These are phyloP conservation scores for Exephanes ischioxanthus DNA, from an alignment of 2,888 invertebrate species.

Conservation along the genomic window DNA sequence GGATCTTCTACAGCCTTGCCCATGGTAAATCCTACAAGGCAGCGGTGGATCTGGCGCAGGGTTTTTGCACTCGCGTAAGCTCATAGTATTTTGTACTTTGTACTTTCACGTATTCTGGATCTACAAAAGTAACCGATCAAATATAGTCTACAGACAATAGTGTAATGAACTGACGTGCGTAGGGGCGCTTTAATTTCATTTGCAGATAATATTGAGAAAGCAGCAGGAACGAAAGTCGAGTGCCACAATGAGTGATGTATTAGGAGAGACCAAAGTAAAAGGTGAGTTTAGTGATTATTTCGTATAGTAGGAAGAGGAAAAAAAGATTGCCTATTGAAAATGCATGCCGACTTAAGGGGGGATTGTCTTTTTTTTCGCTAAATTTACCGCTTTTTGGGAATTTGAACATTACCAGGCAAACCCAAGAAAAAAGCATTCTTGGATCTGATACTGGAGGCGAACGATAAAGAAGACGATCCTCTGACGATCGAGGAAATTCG, in stretches of 20 bases:
- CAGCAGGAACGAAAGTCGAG: conserved; percentile 32
- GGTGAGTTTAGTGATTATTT: conserved; percentile 63
- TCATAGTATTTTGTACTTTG: not conserved
- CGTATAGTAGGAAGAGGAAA: too few relatives aligned
- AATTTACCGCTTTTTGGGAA: too few relatives aligned
- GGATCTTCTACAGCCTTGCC: conserved; percentile 68
- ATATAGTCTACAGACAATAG: not conserved
- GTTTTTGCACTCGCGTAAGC: conserved; percentile 49
- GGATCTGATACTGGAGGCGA: conserved; percentile 88
- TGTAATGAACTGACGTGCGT: not conserved
- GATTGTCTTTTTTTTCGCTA: too few relatives aligned
- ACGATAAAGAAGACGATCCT: conserved; percentile 87
- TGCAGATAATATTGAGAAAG: conserved; percentile 73
- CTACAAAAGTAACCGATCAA: too few relatives aligned
- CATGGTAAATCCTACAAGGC: conserved; percentile 70
- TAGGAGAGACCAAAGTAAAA: conserved; percentile 30
- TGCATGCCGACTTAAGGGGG: not conserved
- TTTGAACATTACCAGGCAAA: conserved; percentile 81
- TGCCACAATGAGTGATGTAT: not conserved
- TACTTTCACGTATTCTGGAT: not conserved
- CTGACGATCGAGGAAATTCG: conserved; percentile 88
- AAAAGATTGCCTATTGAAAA: not conserved
- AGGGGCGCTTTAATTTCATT: not conserved
- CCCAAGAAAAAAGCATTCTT: conserved; percentile 89
- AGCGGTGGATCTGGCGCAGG: conserved; percentile 68